Percentiles rank a stretch among this genome's conserved stretches.
phyloP scores from a whole-genome alignment of 2,113 vertebrate genomes.

The Ciconia boyciana region DNA sequence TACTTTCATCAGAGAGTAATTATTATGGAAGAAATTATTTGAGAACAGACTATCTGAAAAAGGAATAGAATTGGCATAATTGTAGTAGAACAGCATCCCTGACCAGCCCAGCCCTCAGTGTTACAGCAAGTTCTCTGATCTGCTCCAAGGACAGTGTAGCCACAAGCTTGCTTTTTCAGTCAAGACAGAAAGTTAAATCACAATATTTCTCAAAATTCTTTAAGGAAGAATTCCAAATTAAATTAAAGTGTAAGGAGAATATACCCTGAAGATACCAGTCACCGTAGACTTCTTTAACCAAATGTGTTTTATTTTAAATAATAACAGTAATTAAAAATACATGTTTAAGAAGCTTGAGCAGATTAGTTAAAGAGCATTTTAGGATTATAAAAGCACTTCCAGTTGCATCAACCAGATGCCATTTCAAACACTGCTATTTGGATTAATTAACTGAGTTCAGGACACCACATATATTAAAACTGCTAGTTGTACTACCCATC shows the following conservation, averaged over 20 bases:
- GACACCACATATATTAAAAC: slow-evolving; percentile 31
- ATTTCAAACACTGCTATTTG: slow-evolving; percentile 39
- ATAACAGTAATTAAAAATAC: slow-evolving; percentile 50
- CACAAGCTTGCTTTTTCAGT: background rate
- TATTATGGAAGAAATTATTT: background rate
- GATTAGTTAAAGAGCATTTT: slow-evolving; percentile 54
- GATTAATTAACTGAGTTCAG: slow-evolving; percentile 58
- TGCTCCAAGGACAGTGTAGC: background rate
- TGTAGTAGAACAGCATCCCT: background rate
- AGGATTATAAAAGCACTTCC: slow-evolving; percentile 46
- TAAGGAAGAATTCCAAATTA: background rate
- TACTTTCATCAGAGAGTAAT: background rate
- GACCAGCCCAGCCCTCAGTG: background rate
- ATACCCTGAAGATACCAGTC: background rate
- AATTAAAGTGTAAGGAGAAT: background rate
- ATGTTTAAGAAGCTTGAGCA: slow-evolving; percentile 3
- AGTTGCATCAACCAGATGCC: slow-evolving; percentile 43
- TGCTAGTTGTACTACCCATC: background rate
- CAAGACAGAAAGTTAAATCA: background rate
- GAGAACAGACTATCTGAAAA: background rate
- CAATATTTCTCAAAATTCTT: background rate
- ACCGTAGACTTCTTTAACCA: background rate
- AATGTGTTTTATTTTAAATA: slow-evolving; percentile 26
- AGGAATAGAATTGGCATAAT: background rate
- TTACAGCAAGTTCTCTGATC: background rate